phyloP scores from a whole-genome alignment of 1,140 invertebrate genomes.

The Alviniconcha marisindica region DNA sequence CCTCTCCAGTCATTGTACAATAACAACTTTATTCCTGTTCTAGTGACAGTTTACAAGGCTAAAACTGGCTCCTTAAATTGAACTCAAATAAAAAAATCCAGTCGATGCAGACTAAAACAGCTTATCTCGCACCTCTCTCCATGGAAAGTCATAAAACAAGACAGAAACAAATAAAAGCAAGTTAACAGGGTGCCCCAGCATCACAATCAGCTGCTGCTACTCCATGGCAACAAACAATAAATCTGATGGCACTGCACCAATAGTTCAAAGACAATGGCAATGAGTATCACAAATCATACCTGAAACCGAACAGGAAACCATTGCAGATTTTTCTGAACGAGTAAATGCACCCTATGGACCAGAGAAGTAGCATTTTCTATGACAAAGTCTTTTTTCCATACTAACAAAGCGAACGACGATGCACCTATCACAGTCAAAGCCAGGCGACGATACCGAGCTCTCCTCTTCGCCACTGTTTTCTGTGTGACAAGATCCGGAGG shows the following conservation, averaged over 20 bases:
- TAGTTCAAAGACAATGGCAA: background rate
- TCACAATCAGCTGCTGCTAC: too few relatives aligned
- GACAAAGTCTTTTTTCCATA: conserved; percentile 43
- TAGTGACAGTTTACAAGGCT: too few relatives aligned
- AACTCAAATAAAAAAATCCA: too few relatives aligned
- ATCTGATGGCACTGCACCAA: background rate
- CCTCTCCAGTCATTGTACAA: too few relatives aligned
- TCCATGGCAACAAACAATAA: background rate
- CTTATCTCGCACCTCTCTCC: too few relatives aligned
- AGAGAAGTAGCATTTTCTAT: background rate
- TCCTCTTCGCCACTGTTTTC: background rate
- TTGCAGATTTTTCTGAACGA: background rate
- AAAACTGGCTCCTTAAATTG: too few relatives aligned
- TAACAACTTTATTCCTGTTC: too few relatives aligned
- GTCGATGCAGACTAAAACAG: too few relatives aligned
- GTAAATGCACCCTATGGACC: background rate
- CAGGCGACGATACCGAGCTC: conserved; percentile 21
- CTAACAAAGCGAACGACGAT: conserved; percentile 25
- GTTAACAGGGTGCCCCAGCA: background rate
- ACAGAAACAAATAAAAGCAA: background rate
- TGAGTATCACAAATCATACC: background rate
- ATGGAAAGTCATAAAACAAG: too few relatives aligned
- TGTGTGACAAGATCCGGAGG: conserved; percentile 45
- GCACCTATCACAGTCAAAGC: conserved; percentile 19
- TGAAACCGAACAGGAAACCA: background rate